Evolutionary conservation across 2,113 vertebrate species (phyloP).

Genomic region (Azemiops feae): DNA sequence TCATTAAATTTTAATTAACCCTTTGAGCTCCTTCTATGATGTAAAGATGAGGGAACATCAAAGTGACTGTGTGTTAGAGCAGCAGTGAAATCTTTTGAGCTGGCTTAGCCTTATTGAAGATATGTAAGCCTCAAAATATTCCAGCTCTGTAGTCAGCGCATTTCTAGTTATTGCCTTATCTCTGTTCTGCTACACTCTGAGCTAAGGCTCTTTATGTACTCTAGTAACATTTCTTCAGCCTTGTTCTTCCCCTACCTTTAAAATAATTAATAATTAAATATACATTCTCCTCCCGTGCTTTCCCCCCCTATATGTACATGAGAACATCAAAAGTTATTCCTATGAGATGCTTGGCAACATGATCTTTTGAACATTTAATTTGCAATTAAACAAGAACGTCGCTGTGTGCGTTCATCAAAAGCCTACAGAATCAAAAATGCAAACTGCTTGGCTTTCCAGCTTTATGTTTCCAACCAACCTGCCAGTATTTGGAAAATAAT

Average conservation of each 20-base stretch:
- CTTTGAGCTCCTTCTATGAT: conserved; percentile 95
- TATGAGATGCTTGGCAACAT: not conserved
- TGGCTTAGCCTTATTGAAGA: conserved; percentile 70
- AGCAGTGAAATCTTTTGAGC: conserved; percentile 75
- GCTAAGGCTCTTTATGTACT: conserved; percentile 56
- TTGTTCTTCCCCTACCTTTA: conserved; percentile 38
- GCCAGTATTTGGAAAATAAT: not conserved
- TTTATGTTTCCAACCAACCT: not conserved
- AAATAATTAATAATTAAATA: conserved; percentile 45
- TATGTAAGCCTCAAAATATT: conserved; percentile 73
- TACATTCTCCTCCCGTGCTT: not conserved
- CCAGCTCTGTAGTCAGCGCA: conserved; percentile 48
- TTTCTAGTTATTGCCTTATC: conserved; percentile 55
- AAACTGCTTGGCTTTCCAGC: not conserved
- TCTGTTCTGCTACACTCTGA: conserved; percentile 59
- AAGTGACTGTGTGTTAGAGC: conserved; percentile 75
- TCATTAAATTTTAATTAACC: conserved; percentile 99
- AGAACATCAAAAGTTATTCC: conserved; percentile 49
- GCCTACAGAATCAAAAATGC: not conserved
- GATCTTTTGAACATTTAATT: conserved; percentile 35
- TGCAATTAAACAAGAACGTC: conserved; percentile 39
- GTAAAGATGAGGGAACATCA: conserved; percentile 91
- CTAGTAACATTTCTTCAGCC: conserved; percentile 26
- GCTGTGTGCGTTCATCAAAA: not conserved
- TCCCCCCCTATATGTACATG: conserved; percentile 20